A percentile compares a stretch with the other conserved stretches of the same genome.
phyloP scores from a whole-genome alignment of 2,797 vertebrate species.

The Platyrinchus mystaceus region DNA sequence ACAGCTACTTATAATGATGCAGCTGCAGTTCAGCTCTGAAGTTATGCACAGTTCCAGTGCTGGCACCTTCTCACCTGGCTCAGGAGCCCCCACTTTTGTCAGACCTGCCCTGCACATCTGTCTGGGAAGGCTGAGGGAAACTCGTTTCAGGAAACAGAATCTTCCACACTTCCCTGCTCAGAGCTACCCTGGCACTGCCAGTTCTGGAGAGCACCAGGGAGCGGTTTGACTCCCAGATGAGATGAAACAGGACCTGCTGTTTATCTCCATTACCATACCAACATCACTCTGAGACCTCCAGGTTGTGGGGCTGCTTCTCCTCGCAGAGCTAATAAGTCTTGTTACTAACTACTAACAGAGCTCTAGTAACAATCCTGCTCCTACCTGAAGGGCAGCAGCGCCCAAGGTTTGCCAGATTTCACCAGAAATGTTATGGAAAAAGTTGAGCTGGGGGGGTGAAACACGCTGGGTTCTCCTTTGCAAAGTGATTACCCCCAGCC shows the following conservation, averaged over 20 bases:
- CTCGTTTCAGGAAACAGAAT: neutral
- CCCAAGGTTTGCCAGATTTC: neutral
- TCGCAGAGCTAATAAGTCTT: fast-evolving
- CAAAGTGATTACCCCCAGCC: fast-evolving
- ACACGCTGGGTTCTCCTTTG: fast-evolving
- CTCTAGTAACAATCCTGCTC: neutral
- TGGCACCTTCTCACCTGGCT: neutral
- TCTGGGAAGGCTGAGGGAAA: neutral
- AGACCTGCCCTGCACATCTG: neutral
- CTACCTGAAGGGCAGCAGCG: neutral
- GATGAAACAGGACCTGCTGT: neutral
- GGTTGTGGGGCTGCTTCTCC: neutral
- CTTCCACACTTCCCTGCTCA: neutral
- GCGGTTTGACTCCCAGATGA: neutral
- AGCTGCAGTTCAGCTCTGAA: neutral
- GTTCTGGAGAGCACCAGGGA: neutral
- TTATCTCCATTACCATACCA: fast-evolving
- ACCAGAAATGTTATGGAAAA: fast-evolving
- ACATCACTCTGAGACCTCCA: neutral
- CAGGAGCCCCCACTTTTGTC: neutral
- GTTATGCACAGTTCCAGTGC: neutral
- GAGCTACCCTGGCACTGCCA: neutral
- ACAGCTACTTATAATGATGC: neutral
- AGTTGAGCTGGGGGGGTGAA: neutral
- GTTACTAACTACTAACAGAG: fast-evolving